Conservation (phyloP, 2,888 invertebrate species). For the Caenorhabditis becei region DNA sequence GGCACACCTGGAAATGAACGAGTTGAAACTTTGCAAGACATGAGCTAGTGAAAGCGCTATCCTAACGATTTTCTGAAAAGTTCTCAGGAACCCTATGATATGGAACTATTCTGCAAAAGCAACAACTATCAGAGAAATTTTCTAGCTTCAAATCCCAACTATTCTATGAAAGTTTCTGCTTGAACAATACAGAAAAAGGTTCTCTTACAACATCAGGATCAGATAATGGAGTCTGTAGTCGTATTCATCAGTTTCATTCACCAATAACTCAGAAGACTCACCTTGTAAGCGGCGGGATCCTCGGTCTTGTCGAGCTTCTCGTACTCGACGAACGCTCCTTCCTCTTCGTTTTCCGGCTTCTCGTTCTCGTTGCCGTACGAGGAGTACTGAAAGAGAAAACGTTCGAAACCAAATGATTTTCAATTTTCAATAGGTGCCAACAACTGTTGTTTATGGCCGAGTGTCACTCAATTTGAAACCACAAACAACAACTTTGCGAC, state of each 20-base stretch:
- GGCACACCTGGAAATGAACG: conserved; percentile 33
- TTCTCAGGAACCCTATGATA: too few species aligned
- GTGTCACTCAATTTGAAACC: conserved; percentile 11
- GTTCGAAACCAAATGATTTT: not conserved
- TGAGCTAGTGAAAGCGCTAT: too few species aligned
- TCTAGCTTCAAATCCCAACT: too few species aligned
- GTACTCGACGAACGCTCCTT: conserved; percentile 76
- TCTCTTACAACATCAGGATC: too few species aligned
- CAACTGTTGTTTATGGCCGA: conserved; percentile 14
- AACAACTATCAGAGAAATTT: too few species aligned
- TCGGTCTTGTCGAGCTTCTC: conserved; percentile 68
- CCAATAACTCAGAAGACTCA: not conserved
- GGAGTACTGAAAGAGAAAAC: conserved; percentile 63
- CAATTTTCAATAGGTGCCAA: conserved; percentile 2
- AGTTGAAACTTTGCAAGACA: too few species aligned
- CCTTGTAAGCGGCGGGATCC: conserved; percentile 48
- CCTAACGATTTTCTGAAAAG: too few species aligned
- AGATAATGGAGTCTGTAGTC: too few species aligned
- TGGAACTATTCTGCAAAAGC: too few species aligned
- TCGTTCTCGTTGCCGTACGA: conserved; percentile 65
- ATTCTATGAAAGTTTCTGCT: too few species aligned
- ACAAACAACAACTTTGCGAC: not conserved
- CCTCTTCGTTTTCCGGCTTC: conserved; percentile 63
- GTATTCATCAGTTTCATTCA: too few species aligned
- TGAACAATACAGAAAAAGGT: too few species aligned